These are phyloP conservation scores for Cyanoliseus patagonus DNA, from an alignment of 2,113 vertebrate species.

Conservation along the genomic window DNA sequence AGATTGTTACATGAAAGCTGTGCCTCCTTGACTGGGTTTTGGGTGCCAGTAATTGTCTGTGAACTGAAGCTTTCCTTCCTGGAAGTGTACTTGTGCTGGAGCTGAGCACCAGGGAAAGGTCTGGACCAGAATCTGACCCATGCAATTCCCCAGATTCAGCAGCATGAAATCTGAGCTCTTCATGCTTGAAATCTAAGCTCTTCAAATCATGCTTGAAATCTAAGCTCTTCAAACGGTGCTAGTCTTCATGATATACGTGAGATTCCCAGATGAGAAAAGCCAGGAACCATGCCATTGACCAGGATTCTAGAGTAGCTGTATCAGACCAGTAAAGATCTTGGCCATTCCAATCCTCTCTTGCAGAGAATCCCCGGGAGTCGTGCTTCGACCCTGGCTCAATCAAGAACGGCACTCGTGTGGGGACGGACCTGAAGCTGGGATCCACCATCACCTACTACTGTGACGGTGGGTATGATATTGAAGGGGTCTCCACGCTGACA, in stretches of 20 bases:
- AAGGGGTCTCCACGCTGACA: constrained; percentile 88
- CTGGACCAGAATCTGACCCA: background rate
- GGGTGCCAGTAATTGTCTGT: background rate
- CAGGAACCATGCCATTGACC: rapidly evolving
- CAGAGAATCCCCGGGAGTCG: constrained; percentile 97
- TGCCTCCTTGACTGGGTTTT: rapidly evolving
- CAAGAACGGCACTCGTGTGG: constrained; percentile 90
- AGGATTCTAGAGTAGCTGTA: background rate
- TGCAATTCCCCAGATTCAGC: background rate
- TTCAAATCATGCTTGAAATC: background rate
- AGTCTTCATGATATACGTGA: rapidly evolving
- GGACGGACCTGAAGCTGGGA: constrained; percentile 90
- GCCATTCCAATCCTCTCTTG: background rate
- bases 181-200: background rate
- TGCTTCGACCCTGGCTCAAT: constrained; percentile 93
- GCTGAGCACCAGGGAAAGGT: background rate
- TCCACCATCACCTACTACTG: constrained; percentile 93
- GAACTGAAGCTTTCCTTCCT: background rate
- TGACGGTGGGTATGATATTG: constrained; percentile 89
- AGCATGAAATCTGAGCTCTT: background rate
- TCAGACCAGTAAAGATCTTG: background rate
- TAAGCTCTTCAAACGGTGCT: rapidly evolving
- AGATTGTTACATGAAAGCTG: background rate
- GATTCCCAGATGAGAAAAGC: background rate
- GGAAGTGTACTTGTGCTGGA: background rate